phyloP scores from a whole-genome alignment of 2,797 vertebrate species.

The Brachyalestes nurse region DNA sequence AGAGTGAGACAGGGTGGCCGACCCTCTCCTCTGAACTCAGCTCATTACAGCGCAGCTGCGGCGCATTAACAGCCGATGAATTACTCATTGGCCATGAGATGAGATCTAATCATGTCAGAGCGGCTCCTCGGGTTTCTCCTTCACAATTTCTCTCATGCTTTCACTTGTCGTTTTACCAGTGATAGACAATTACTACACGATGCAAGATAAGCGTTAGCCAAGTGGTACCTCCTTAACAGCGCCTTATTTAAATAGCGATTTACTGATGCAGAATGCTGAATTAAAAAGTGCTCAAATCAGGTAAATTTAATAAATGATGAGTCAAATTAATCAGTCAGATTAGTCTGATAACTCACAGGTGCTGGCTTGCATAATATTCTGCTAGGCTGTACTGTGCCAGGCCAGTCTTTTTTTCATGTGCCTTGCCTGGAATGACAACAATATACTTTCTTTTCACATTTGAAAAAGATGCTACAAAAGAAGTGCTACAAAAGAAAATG shows the following conservation, averaged over 20 bases:
- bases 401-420: background rate
- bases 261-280: background rate
- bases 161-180: constrained; percentile 1
- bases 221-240: constrained; percentile 6
- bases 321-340: background rate
- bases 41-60: constrained; percentile 75
- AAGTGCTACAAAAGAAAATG: background rate
- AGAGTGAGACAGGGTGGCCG: constrained; percentile 37
- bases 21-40: constrained; percentile 42
- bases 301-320: background rate
- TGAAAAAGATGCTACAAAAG: background rate
- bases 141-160: constrained; percentile 43
- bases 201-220: constrained; percentile 7
- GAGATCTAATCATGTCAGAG: constrained; percentile 73
- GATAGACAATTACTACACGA: constrained; percentile 28
- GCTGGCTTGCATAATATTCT: constrained; percentile 26
- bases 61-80: constrained; percentile 77
- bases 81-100: constrained; percentile 75
- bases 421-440: constrained; percentile 8
- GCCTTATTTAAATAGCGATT: constrained; percentile 11
- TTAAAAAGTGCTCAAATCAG: constrained; percentile 13
- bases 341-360: background rate
- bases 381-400: background rate
- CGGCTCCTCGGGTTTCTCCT: constrained; percentile 67
- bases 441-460: constrained; percentile 1